Conservation (phyloP, 2,888 invertebrate species). For the Xanthia togata region DNA sequence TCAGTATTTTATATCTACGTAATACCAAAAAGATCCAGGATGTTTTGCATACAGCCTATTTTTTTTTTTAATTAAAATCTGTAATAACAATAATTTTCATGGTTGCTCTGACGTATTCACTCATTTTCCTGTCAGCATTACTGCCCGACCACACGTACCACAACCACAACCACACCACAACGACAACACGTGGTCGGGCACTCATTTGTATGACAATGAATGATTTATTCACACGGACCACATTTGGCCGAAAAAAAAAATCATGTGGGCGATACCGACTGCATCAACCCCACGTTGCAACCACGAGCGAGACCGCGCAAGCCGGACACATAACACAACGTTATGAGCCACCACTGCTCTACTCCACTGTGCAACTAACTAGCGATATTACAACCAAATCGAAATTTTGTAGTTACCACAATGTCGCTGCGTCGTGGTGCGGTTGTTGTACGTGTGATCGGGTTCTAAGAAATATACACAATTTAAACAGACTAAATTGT, state of each 20-base stretch:
- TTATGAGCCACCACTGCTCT: no score
- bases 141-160: not conserved
- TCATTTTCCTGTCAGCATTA: conserved; percentile 51
- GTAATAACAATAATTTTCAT: not conserved
- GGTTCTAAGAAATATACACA: not conserved
- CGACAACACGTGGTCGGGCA: not conserved
- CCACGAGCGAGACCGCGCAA: no score
- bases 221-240: not conserved
- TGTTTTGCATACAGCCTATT: conserved; percentile 30
- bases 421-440: not conserved
- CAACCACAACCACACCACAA: not conserved
- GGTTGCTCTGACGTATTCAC: conserved; percentile 17
- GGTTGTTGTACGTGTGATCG: not conserved
- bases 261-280: no score
- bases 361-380: not conserved
- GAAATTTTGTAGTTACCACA: not conserved
- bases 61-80: no score
- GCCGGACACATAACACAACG: no score
- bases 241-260: not conserved
- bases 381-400: no score
- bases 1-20: not conserved
- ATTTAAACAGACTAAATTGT: no score
- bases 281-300: no score
- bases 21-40: conserved; percentile 6
- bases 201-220: not conserved